Evolutionary conservation across 1,140 invertebrate species (phyloP).

Genomic region (Lasioglossum baleicum): DNA sequence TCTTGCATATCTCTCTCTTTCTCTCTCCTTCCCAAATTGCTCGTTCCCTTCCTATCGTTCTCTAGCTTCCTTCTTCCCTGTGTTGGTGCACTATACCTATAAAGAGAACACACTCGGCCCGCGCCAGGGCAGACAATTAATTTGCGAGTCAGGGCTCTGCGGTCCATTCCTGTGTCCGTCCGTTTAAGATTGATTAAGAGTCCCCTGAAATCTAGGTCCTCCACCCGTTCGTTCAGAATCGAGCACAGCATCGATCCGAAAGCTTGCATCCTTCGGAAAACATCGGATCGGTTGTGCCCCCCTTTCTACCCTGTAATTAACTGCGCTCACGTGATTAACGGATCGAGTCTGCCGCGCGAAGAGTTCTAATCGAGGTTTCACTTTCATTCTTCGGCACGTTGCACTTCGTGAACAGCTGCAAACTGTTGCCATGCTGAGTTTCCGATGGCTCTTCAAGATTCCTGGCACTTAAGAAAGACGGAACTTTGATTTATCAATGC

Average conservation of each 20-base stretch:
- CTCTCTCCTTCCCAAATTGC: background rate
- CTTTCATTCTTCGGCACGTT: background rate
- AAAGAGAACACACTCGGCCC: constrained; percentile 7
- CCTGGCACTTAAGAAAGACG: too few species aligned
- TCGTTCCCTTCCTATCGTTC: background rate
- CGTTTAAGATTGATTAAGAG: constrained; percentile 68
- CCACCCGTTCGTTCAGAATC: background rate
- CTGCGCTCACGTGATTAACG: constrained; percentile 33
- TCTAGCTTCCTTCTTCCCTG: background rate
- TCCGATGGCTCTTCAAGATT: too few species aligned
- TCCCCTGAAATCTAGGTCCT: constrained; percentile 40
- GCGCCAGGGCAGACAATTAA: constrained; percentile 61
- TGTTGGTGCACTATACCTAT: background rate
- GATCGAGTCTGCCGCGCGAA: constrained; percentile 6
- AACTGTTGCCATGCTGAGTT: too few species aligned
- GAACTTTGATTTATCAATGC: too few species aligned
- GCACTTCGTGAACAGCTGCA: too few species aligned
- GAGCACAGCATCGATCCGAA: constrained; percentile 16
- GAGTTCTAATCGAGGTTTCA: background rate
- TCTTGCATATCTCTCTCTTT: background rate
- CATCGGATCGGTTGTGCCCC: background rate
- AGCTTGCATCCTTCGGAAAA: constrained; percentile 27
- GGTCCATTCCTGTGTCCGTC: constrained; percentile 51
- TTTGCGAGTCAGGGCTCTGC: constrained; percentile 55
- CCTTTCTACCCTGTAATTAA: constrained; percentile 19